Percentiles rank a stretch among this genome's conserved stretches.
Conservation (phyloP, 2,888 invertebrate genomes). For the Carcina quercana region DNA sequence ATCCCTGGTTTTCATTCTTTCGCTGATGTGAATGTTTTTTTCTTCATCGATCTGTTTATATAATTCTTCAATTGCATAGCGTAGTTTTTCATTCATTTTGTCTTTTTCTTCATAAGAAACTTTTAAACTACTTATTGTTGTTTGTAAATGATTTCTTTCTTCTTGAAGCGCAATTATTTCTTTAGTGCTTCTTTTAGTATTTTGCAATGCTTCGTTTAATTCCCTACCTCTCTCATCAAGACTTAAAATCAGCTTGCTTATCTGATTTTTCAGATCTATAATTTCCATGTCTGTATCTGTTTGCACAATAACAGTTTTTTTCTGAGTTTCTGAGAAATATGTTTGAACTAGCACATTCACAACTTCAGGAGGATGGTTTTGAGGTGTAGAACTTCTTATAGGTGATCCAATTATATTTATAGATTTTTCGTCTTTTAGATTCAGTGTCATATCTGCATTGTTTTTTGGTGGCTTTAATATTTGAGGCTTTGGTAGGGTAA, state of each 20-base stretch:
- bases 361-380: conserved; percentile 15
- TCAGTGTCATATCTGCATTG: conserved; percentile 14
- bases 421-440: conserved; percentile 8
- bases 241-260: conserved; percentile 28
- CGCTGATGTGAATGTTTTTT: conserved; percentile 26
- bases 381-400: conserved; percentile 10
- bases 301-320: conserved; percentile 32
- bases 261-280: conserved; percentile 23
- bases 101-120: conserved; percentile 43
- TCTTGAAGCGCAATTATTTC: conserved; percentile 43
- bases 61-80: conserved; percentile 29
- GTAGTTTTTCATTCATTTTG: conserved; percentile 30
- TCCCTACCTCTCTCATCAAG: conserved; percentile 38
- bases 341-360: conserved; percentile 40
- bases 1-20: conserved; percentile 32
- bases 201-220: conserved; percentile 38
- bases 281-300: conserved; percentile 33
- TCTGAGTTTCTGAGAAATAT: conserved; percentile 15
- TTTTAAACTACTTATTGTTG: conserved; percentile 38
- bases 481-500: conserved; percentile 44
- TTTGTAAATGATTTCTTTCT: conserved; percentile 44
- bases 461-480: conserved; percentile 24
- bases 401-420: conserved; percentile 11
- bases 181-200: conserved; percentile 46
- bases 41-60: conserved; percentile 32